phyloP scores from a whole-genome alignment of 2,113 vertebrate genomes.

The Passerina amoena region DNA sequence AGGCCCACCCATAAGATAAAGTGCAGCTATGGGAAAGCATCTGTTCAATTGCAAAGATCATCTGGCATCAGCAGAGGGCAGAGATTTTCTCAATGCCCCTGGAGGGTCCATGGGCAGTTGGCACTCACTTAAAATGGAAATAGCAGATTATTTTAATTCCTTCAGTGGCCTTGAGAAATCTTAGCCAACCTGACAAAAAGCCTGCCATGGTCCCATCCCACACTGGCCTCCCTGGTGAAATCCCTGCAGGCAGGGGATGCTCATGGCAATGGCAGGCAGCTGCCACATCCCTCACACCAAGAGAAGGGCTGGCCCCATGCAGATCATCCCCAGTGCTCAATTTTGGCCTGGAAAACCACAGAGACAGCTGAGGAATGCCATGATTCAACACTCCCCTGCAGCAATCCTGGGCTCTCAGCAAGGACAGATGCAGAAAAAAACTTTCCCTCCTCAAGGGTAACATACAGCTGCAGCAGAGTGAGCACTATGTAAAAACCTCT shows the following conservation, averaged over 20 bases:
- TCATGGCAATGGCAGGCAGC: not conserved
- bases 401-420: not conserved
- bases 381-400: not conserved
- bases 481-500: fast-evolving
- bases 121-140: not conserved
- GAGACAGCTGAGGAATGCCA: not conserved
- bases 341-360: not conserved
- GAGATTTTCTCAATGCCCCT: not conserved
- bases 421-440: not conserved
- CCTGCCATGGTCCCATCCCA: fast-evolving
- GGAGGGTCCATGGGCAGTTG: not conserved
- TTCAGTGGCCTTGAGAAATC: not conserved
- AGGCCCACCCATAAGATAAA: not conserved
- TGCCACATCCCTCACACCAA: fast-evolving
- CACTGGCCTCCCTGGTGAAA: not conserved
- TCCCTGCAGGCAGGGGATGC: fast-evolving
- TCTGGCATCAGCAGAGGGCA: not conserved
- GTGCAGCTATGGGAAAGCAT: not conserved
- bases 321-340: not conserved
- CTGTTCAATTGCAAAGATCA: not conserved
- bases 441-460: not conserved
- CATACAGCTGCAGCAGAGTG: not conserved
- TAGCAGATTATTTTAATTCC: not conserved
- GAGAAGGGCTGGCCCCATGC: not conserved
- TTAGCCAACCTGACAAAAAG: not conserved